Evolutionary conservation across 2,888 invertebrate genomes (phyloP).

Genomic region (Siphlonurus alternatus): DNA sequence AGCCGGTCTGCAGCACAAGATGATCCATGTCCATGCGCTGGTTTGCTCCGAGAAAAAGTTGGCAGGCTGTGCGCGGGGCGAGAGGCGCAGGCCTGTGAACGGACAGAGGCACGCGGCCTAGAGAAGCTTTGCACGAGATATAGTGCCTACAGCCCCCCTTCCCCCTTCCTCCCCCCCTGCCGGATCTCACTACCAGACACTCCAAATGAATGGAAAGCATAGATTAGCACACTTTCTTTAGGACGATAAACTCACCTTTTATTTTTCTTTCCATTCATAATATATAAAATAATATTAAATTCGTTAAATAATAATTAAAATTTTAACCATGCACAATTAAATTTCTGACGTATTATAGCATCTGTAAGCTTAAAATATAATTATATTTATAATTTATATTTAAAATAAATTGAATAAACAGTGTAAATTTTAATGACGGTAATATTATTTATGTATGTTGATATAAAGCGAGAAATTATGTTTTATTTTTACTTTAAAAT

Average conservation of each 20-base stretch:
- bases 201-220: background rate
- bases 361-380: no score
- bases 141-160: background rate
- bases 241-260: background rate
- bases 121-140: background rate
- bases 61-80: background rate
- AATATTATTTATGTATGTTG: no score
- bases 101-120: background rate
- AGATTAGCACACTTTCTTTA: background rate
- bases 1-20: background rate
- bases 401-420: no score
- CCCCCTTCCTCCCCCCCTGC: background rate
- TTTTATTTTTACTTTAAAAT: no score
- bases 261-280: no score
- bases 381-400: no score
- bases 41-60: background rate
- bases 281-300: no score
- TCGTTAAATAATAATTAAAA: no score
- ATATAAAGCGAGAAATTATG: no score
- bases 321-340: no score
- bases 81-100: background rate
- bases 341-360: no score
- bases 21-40: background rate
- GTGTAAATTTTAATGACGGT: no score
- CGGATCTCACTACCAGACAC: background rate